Base-by-base conservation (phyloP, 2,113 vertebrate species). In the Halcyon malimbica region DNA sequence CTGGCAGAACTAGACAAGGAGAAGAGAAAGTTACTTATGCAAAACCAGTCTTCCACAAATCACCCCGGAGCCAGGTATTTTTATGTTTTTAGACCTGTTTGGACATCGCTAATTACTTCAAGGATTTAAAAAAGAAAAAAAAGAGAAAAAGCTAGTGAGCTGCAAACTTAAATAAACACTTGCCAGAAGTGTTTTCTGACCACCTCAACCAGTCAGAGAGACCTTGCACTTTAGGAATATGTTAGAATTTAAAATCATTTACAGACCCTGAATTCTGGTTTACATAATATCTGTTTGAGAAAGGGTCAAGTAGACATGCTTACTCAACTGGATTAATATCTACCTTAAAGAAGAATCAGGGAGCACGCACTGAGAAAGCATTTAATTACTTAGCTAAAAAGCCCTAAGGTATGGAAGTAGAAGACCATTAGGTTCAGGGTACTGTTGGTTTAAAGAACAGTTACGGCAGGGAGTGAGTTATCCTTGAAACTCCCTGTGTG, bases 1-100 rank as follows among this genome's bases (percentile, higher is more conserved):
- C 98, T 99, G 97, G 99, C 99, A 83, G 99, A 99, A 96, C 97
- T 99, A 97, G 99, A 99, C 97, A 99, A 99, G 96, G 99, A 99
- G 96, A 99, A 99, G 98, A 98, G 98, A 96, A 99, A 99, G 81
- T 96, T 98, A 95, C 98, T 99, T 96, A 97, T 99, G 97, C 99
- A 99, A 98, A 99, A 98, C 96, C 99, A 99, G 67, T 98, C 99
- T 92, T 98, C 98, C 96, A 97, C 99, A 96, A 99, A 98, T 98
- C 99, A 98, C 74, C 99, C 99, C 70, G 99, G 99, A 96, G 99
- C 99, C 85, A 99, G 99, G 99, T 99, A 98, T 15, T 60, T 95
- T 90, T 85, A 59, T 94, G 5, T 92, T 97, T 63, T 75, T 87
- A 95, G 84, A 86, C 39, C 21, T 88, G 26, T 90, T 95, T 60